Conservation (phyloP, 2,888 invertebrate genomes). For the Dicranocentrus wangi region DNA sequence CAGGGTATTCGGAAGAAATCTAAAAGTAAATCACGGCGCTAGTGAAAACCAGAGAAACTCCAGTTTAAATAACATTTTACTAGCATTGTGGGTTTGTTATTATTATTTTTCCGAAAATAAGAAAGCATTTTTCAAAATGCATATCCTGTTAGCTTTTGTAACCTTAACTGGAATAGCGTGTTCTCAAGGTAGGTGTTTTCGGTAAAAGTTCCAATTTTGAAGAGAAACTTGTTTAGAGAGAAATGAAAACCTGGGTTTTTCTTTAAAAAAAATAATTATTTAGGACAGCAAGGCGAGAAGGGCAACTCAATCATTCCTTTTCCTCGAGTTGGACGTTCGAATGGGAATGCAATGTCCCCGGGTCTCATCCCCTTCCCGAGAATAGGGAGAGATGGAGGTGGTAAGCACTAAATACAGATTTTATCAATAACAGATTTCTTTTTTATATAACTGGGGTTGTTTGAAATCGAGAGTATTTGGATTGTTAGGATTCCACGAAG, state of each 20-base stretch:
- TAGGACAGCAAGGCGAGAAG: conserved; percentile 71
- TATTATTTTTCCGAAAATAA: conserved; percentile 21
- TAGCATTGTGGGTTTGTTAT: no score
- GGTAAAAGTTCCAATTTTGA: neutral
- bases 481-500: conserved; percentile 68
- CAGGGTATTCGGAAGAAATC: conserved; percentile 40
- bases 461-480: neutral
- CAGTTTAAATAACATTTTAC: no score
- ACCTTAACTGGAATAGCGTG: conserved; percentile 60
- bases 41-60: neutral
- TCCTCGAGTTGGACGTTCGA: conserved; percentile 71
- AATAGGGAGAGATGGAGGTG: conserved; percentile 68
- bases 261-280: no score
- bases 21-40: neutral
- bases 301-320: conserved; percentile 72
- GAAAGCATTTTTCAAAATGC: conserved; percentile 56
- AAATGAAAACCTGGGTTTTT: neutral
- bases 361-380: conserved; percentile 72
- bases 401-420: conserved; percentile 37
- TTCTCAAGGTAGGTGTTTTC: conserved; percentile 64
- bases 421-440: no score
- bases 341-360: conserved; percentile 64
- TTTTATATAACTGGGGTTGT: no score
- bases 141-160: conserved; percentile 64
- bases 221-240: neutral